phyloP scores from a whole-genome alignment of 2,113 vertebrate species.

The Poecile atricapillus region DNA sequence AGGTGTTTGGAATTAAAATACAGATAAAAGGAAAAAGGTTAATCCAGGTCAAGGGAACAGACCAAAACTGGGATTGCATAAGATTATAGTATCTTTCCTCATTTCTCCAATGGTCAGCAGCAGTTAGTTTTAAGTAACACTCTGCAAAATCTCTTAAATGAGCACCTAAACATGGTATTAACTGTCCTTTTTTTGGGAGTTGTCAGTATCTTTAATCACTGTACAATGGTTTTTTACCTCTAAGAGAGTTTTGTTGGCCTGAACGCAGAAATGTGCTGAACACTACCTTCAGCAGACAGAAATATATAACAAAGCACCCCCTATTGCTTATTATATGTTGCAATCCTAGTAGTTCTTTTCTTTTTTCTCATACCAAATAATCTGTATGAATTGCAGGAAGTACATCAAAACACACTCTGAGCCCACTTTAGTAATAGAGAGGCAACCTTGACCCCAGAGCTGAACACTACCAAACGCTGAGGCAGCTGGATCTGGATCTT shows the following conservation, averaged over 20 bases:
- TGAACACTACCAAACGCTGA: neutral
- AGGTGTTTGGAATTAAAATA: slow-evolving; percentile 78
- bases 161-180: slow-evolving; percentile 77
- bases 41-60: slow-evolving; percentile 75
- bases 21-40: slow-evolving; percentile 75
- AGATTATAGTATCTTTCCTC: slow-evolving; percentile 57
- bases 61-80: slow-evolving; percentile 43
- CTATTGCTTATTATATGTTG: neutral
- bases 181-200: slow-evolving; percentile 76
- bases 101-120: slow-evolving; percentile 67
- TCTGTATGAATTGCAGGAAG: neutral
- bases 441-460: neutral
- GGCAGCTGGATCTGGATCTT: neutral
- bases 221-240: slow-evolving; percentile 55
- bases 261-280: neutral
- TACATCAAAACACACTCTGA: neutral
- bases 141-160: slow-evolving; percentile 68
- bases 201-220: slow-evolving; percentile 74
- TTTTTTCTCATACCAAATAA: neutral
- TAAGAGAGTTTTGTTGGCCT: slow-evolving; percentile 56
- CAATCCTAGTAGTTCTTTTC: neutral
- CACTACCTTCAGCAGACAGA: neutral
- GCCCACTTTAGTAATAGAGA: neutral
- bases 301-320: neutral
- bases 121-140: slow-evolving; percentile 65